These are phyloP conservation scores for Steinernema scapterisci DNA, from an alignment of 2,888 invertebrate genomes.

Conservation along the genomic window DNA sequence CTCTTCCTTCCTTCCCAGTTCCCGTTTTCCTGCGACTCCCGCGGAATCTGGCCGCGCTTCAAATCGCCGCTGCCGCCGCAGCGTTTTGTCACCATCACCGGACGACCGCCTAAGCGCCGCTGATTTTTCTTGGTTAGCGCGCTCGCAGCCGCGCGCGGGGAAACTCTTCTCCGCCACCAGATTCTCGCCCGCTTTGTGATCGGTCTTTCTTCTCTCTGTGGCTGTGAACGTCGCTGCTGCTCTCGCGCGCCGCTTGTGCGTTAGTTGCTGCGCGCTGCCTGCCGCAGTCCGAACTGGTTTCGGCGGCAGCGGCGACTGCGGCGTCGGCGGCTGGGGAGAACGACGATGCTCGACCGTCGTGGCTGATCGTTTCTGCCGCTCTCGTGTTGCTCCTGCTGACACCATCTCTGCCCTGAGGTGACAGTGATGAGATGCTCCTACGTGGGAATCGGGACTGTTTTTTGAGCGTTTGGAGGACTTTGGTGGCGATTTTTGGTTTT, in stretches of 20 bases:
- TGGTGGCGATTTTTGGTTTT: not conserved
- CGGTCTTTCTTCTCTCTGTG: no score
- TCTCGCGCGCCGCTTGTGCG: not conserved
- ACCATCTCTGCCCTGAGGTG: no score
- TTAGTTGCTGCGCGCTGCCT: no score
- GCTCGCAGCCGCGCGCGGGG: no score
- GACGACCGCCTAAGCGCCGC: not conserved
- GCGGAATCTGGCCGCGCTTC: no score
- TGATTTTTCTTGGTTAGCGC: constrained; percentile 31
- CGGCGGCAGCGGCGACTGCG: not conserved
- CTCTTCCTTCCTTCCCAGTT: no score
- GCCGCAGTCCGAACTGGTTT: constrained; percentile 10
- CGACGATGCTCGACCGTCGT: not conserved
- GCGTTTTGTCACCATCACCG: not conserved
- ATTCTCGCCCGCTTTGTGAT: not conserved
- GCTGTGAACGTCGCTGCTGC: constrained; percentile 22
- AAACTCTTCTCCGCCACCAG: no score
- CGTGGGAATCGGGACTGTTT: no score
- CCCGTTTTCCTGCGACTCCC: no score
- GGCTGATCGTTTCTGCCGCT: not conserved
- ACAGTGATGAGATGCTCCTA: no score
- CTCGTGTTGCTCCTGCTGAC: no score
- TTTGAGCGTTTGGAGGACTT: no score
- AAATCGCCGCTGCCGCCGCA: not conserved
- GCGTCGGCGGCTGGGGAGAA: not conserved